Percentiles rank a stretch among this genome's conserved stretches.
phyloP scores from a whole-genome alignment of 2,797 vertebrate genomes.

The Poeciliopsis turneri region DNA sequence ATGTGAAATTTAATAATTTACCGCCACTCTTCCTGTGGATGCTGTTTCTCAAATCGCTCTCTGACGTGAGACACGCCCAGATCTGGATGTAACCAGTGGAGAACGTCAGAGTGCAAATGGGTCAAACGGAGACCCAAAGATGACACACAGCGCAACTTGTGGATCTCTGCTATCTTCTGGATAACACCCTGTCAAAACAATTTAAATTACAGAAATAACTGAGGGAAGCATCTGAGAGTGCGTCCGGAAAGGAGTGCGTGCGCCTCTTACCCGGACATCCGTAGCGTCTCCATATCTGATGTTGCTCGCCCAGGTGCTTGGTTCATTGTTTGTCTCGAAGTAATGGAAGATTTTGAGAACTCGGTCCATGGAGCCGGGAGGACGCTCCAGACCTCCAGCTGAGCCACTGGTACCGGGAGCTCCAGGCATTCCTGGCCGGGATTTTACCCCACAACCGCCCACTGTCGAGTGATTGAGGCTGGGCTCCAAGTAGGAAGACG shows the following conservation, averaged over 20 bases:
- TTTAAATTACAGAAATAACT: background rate
- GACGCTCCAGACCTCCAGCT: slow-evolving; percentile 88
- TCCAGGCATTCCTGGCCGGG: slow-evolving; percentile 75
- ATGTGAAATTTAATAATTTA: slow-evolving; percentile 68
- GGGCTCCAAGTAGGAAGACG: slow-evolving; percentile 96
- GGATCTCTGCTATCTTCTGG: slow-evolving; percentile 97
- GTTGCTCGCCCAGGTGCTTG: slow-evolving; percentile 93
- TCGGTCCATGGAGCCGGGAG: slow-evolving; percentile 90
- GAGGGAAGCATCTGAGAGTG: background rate
- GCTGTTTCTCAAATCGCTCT: slow-evolving; percentile 93
- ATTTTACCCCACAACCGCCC: slow-evolving; percentile 83
- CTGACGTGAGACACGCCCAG: slow-evolving; percentile 94
- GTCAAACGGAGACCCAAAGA: slow-evolving; percentile 94
- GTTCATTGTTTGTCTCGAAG: slow-evolving; percentile 93
- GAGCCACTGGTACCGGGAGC: slow-evolving; percentile 66
- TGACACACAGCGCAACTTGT: slow-evolving; percentile 93
- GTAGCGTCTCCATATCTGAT: slow-evolving; percentile 97
- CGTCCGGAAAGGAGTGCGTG: background rate
- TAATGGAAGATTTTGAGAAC: slow-evolving; percentile 97
- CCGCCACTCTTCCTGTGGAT: slow-evolving; percentile 98
- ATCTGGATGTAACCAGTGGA: slow-evolving; percentile 98
- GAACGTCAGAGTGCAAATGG: slow-evolving; percentile 92
- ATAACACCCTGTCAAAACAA: slow-evolving; percentile 89
- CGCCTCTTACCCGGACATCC: slow-evolving; percentile 88
- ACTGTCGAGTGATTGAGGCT: slow-evolving; percentile 90